These are phyloP conservation scores for Drosophila nikananu DNA, from an alignment of 1,140 invertebrate species.

Conservation along the genomic window DNA sequence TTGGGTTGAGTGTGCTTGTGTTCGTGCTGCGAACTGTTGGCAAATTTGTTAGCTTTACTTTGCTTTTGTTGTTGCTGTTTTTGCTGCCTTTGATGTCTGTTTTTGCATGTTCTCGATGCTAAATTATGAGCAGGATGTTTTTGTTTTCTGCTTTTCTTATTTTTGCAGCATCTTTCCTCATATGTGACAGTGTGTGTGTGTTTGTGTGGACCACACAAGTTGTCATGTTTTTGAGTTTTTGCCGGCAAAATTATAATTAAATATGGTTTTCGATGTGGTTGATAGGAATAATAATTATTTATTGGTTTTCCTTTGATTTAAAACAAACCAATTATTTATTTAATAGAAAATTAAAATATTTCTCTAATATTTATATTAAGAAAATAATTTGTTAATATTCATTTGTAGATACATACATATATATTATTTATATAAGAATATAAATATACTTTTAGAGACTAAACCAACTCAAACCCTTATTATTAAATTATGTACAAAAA, in stretches of 20 bases:
- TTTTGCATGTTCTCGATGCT: constrained; percentile 79
- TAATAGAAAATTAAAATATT: too few species aligned
- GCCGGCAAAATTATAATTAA: constrained; percentile 35
- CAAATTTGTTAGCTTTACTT: constrained; percentile 78
- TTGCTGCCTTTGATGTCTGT: constrained; percentile 63
- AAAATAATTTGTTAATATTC: too few species aligned
- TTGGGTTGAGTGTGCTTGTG: constrained; percentile 19
- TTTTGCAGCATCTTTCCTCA: constrained; percentile 29
- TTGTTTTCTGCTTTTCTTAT: constrained; percentile 19
- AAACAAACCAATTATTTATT: background rate
- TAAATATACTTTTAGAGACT: too few species aligned
- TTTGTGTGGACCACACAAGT: constrained; percentile 59
- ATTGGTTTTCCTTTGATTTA: background rate
- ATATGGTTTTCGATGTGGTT: background rate
- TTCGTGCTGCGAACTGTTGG: constrained; percentile 73
- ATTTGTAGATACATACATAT: too few species aligned
- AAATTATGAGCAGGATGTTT: constrained; percentile 75
- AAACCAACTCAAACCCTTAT: too few species aligned
- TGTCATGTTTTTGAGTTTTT: constrained; percentile 30
- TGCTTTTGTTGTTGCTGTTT: constrained; percentile 51
- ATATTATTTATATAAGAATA: too few species aligned
- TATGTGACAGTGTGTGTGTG: constrained; percentile 12
- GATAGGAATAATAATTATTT: background rate
- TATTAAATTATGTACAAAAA: too few species aligned
- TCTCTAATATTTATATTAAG: too few species aligned